These are phyloP conservation scores for Stomatorhinus ivindoensis DNA, from an alignment of 2,113 vertebrate genomes.

Conservation along the genomic window DNA sequence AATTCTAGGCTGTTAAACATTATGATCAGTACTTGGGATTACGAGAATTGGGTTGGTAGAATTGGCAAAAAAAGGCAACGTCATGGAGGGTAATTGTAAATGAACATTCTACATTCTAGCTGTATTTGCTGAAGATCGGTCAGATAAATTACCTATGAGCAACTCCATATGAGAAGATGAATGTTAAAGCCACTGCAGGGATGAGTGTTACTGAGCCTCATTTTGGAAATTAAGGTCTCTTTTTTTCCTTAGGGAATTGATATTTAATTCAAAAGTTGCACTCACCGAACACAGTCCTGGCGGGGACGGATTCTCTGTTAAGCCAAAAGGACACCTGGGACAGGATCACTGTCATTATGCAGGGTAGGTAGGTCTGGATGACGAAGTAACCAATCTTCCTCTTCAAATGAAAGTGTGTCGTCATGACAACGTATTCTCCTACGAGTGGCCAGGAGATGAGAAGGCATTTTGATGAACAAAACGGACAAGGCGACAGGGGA, in stretches of 20 bases:
- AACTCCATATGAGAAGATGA: background rate
- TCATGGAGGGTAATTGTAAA: background rate
- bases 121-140: background rate
- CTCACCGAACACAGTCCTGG: constrained; percentile 49
- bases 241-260: background rate
- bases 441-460: constrained; percentile 40
- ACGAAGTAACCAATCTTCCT: constrained; percentile 57
- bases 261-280: constrained; percentile 12
- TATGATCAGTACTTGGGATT: background rate
- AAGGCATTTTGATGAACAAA: background rate
- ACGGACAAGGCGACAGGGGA: background rate
- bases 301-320: constrained; percentile 52
- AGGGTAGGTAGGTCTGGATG: constrained; percentile 48
- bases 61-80: background rate
- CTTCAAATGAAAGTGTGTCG: constrained; percentile 73
- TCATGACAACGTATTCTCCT: constrained; percentile 78
- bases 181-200: background rate
- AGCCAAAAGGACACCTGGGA: constrained; percentile 53
- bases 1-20: background rate
- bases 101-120: background rate
- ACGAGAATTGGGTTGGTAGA: background rate
- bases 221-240: background rate
- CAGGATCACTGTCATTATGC: constrained; percentile 52
- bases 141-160: background rate
- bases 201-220: background rate